phyloP scores from a whole-genome alignment of 2,888 invertebrate genomes.

The Clunio marinus region DNA sequence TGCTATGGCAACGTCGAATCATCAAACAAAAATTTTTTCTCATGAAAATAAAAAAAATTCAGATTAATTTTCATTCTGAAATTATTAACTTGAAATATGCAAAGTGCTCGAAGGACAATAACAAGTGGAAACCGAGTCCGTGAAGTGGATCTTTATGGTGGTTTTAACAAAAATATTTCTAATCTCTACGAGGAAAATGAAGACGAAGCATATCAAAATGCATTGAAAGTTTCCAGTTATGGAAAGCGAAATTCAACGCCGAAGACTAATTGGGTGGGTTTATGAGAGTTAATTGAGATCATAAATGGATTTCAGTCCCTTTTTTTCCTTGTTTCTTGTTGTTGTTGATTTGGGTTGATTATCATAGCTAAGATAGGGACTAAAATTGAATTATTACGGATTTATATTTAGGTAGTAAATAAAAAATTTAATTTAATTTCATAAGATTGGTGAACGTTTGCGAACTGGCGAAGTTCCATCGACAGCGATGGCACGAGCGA shows the following conservation, averaged over 20 bases:
- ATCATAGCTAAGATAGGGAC: no score
- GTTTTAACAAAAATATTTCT: conserved; percentile 32
- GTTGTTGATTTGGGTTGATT: background rate
- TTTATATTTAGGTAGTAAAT: no score
- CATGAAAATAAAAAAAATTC: background rate
- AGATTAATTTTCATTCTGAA: background rate
- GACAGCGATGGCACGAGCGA: conserved; percentile 49
- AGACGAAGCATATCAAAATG: conserved; percentile 38
- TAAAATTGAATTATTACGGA: no score
- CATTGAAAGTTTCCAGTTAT: conserved; percentile 40
- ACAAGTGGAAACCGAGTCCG: conserved; percentile 35
- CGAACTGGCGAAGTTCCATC: conserved; percentile 22
- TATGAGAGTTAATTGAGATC: no score
- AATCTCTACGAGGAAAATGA: conserved; percentile 26
- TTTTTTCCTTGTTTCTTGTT: no score
- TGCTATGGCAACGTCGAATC: no score
- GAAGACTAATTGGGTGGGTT: conserved; percentile 36
- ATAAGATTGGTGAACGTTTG: conserved; percentile 26
- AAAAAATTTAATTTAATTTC: no score
- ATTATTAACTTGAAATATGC: conserved; percentile 24
- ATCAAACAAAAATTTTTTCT: background rate
- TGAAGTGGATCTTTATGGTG: conserved; percentile 39
- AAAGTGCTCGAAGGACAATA: conserved; percentile 16
- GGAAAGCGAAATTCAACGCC: conserved; percentile 39
- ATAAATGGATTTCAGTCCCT: no score